These are phyloP conservation scores for Leptocoma aspasia DNA, from an alignment of 2,113 vertebrate species.

Conservation along the genomic window DNA sequence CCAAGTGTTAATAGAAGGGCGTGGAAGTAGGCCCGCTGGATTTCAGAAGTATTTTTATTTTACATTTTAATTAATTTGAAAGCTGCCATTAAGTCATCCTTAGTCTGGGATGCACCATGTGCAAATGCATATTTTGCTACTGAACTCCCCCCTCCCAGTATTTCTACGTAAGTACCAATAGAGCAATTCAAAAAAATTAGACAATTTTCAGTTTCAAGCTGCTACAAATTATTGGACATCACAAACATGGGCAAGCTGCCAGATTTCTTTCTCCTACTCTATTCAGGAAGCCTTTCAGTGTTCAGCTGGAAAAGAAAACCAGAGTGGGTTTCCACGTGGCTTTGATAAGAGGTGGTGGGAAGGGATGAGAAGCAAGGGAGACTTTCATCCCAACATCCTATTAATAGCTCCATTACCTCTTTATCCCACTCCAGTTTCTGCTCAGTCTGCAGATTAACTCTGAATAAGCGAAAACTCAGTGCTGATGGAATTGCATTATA, in stretches of 20 bases:
- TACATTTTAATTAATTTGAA: not conserved
- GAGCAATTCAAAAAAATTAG: not conserved
- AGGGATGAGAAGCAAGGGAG: not conserved
- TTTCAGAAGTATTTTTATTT: not conserved
- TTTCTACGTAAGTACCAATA: not conserved
- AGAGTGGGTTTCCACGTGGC: not conserved
- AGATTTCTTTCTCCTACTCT: not conserved
- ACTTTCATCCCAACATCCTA: not conserved
- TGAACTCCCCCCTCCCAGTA: fast-evolving
- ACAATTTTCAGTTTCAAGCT: not conserved
- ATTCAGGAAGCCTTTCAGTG: not conserved
- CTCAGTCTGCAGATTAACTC: not conserved
- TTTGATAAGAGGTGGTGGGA: not conserved
- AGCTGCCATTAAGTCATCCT: not conserved
- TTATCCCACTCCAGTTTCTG: not conserved
- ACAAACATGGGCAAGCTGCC: not conserved
- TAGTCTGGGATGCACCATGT: not conserved
- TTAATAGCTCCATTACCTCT: conserved; percentile 11
- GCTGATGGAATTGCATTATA: conserved; percentile 7
- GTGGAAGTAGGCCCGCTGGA: not conserved
- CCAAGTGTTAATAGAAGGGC: not conserved
- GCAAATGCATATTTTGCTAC: not conserved
- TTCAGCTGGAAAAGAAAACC: not conserved
- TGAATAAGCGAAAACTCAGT: not conserved
- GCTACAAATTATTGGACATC: not conserved